Evolutionary conservation across 2,797 vertebrate species (phyloP).

Genomic region (Uromys caudimaculatus): DNA sequence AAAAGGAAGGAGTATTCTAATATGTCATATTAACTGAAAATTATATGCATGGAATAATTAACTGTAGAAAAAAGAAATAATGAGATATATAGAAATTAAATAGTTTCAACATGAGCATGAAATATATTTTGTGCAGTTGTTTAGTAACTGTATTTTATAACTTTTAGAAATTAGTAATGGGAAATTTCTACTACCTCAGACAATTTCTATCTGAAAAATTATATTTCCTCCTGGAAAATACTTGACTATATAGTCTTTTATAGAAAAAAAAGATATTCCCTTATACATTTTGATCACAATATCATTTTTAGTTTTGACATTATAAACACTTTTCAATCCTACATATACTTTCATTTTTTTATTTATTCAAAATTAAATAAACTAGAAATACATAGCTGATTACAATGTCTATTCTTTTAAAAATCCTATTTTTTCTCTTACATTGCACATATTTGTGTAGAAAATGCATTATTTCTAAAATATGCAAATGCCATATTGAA

Average conservation of each 20-base stretch:
- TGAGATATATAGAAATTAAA: not conserved
- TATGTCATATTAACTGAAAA: not conserved
- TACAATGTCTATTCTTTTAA: not conserved
- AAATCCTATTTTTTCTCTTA: not conserved
- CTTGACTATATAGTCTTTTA: not conserved
- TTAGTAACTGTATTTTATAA: not conserved
- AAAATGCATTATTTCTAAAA: not conserved
- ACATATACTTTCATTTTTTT: not conserved
- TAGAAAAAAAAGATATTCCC: not conserved
- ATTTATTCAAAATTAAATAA: constrained; percentile 28
- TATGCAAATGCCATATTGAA: not conserved
- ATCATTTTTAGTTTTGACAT: not conserved
- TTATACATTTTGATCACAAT: not conserved
- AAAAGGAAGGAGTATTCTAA: not conserved
- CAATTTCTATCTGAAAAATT: not conserved
- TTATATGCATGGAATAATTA: not conserved
- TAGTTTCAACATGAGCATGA: not conserved
- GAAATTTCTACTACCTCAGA: not conserved
- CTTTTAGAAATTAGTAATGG: not conserved
- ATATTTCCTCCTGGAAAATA: not conserved
- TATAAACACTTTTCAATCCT: not conserved
- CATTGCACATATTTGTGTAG: not conserved
- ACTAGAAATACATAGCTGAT: not conserved
- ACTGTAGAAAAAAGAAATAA: not conserved
- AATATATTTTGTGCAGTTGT: not conserved